Percentiles rank a stretch among this genome's conserved stretches.
phyloP scores from a whole-genome alignment of 1,140 invertebrate genomes.

The Bilobella aurantiaca region DNA sequence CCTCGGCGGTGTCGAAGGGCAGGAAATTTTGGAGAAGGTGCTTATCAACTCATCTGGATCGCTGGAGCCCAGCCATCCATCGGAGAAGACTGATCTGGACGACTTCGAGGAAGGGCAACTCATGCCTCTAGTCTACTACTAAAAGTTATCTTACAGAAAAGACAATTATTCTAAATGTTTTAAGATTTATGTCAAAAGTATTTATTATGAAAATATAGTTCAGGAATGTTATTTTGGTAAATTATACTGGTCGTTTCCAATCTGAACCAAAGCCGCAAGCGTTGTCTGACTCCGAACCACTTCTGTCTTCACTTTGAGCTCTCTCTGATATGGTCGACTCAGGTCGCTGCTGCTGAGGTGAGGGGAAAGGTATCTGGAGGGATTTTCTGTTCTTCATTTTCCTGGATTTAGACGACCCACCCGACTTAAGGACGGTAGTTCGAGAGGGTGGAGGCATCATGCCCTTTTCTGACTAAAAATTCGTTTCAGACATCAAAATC shows the following conservation, averaged over 20 bases:
- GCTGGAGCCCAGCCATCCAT: too few relatives aligned
- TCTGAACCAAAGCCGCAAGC: slow-evolving; percentile 66
- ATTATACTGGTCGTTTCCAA: slow-evolving; percentile 46
- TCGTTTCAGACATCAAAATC: not conserved
- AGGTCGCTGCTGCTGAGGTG: not conserved
- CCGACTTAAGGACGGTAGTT: slow-evolving; percentile 6
- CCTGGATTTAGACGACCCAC: not conserved
- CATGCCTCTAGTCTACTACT: too few relatives aligned
- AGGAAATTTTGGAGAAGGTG: too few relatives aligned
- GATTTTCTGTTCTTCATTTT: slow-evolving; percentile 29
- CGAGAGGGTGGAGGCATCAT: slow-evolving; percentile 29
- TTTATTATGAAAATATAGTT: too few relatives aligned
- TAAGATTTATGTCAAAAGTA: too few relatives aligned
- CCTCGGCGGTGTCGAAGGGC: too few relatives aligned
- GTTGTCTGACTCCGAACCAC: slow-evolving; percentile 65
- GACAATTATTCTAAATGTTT: too few relatives aligned
- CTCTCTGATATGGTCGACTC: not conserved
- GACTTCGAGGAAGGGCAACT: too few relatives aligned
- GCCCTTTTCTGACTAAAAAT: slow-evolving; percentile 22
- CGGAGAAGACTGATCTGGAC: too few relatives aligned
- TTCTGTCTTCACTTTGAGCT: slow-evolving; percentile 17
- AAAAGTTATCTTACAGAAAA: too few relatives aligned
- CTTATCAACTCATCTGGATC: too few relatives aligned
- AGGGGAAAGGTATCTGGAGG: slow-evolving; percentile 38
- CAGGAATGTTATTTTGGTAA: too few relatives aligned